Conservation (phyloP, 2,888 invertebrate genomes). For the Toxonevra muliebris region DNA sequence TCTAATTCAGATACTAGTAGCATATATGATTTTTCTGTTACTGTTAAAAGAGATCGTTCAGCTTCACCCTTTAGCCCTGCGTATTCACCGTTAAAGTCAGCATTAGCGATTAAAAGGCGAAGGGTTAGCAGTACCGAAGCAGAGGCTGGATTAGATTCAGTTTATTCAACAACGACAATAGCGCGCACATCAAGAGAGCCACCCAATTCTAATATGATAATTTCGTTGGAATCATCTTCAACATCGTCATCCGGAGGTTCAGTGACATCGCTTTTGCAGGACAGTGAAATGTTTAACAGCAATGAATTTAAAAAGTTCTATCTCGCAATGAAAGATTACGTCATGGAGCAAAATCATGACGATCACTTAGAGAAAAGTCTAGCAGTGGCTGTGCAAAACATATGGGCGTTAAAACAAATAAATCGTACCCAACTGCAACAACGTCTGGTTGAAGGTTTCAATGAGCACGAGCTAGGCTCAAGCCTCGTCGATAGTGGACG, state of each 20-base stretch:
- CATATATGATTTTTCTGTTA: constrained; percentile 55
- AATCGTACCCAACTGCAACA: constrained; percentile 45
- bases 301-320: constrained; percentile 54
- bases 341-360: constrained; percentile 50
- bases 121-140: constrained; percentile 47
- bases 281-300: constrained; percentile 41
- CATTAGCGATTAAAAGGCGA: constrained; percentile 48
- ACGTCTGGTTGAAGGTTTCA: constrained; percentile 35
- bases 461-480: constrained; percentile 33
- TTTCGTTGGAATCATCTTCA: constrained; percentile 9
- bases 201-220: not conserved
- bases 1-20: constrained; percentile 56
- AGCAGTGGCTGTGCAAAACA: constrained; percentile 51
- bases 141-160: no score
- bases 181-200: no score
- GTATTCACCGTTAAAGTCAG: constrained; percentile 54
- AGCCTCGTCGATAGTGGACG: constrained; percentile 17
- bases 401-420: constrained; percentile 56
- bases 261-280: constrained; percentile 26
- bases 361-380: constrained; percentile 52
- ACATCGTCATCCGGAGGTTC: not conserved
- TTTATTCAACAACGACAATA: no score
- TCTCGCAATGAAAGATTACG: constrained; percentile 53
- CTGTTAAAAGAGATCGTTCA: constrained; percentile 57
- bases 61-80: constrained; percentile 59